Evolutionary conservation across 2,888 invertebrate species (phyloP), one percentile per base, ranked within the genome.

Genomic region (Tolmerus cingulatus): DNA sequence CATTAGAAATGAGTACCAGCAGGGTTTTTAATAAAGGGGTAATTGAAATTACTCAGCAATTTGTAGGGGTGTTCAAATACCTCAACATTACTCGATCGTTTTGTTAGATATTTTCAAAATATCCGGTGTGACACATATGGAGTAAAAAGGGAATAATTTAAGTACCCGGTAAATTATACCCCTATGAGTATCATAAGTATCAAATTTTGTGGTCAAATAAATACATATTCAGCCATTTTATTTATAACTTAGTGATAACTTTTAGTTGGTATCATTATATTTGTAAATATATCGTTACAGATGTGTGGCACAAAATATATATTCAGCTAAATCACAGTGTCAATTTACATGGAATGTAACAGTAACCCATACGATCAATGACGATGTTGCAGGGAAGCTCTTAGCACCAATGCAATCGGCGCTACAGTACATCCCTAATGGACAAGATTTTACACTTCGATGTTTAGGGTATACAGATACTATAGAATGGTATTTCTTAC

Each of bases 271-370:
- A 0, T 46, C 43, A 46, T 46, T 46, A 46, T 46, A 46, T 46
- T 40, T 40, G 16, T 46, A 46, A 46, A 46, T 46, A 43, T 43
- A 14, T 14, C 14, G 14, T 86, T 87, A 51, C 1, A 94, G 94
- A 92, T 94, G 94, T 91, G 90, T 91, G 90, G 94, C 94, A 88
- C 92, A 92, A 90, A 94, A 94, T 90, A 90, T 90, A 89, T 92
- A 93, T 91, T 91, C 93, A 87, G 91, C 91, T 87, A 92, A 92
- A 89, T 88, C 86, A 4, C 91, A 92, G 89, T 91, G 91, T 37
- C 92, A 92, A 89, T 91, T 91, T 81, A 89, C 90, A 40, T 91
- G 91, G 90, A 90, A 90, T 86, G 89, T 91, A 23, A 81, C 82
- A 30, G 89, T 90, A 16, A 27, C 87, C 40, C 89, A 89, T 87